A percentile compares a stretch with the other conserved stretches of the same genome.
Conservation (phyloP, 2,888 invertebrate genomes). For the Mimachlamys varia region DNA sequence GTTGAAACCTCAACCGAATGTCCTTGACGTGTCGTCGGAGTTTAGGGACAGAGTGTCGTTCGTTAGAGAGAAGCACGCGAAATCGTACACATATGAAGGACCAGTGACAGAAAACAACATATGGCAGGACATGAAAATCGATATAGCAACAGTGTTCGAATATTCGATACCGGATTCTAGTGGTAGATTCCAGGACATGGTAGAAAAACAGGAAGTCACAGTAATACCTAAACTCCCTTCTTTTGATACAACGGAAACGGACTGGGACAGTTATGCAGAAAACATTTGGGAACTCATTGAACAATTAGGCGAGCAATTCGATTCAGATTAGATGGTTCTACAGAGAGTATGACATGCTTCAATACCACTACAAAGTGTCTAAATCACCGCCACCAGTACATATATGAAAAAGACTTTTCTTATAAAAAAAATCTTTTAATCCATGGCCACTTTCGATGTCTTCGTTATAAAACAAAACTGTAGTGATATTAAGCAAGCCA, state of each 20-base stretch:
- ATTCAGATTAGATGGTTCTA: background rate
- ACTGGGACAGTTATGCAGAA: constrained; percentile 23
- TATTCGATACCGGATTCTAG: constrained; percentile 29
- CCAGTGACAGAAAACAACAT: background rate
- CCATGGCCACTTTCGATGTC: too few relatives aligned
- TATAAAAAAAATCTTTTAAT: too few relatives aligned
- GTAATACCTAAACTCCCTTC: constrained; percentile 38
- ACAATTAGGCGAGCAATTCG: constrained; percentile 23
- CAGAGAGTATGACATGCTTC: too few relatives aligned
- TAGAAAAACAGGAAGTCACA: constrained; percentile 28
- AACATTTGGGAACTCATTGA: constrained; percentile 36
- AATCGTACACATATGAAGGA: constrained; percentile 8
- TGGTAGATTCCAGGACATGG: constrained; percentile 36
- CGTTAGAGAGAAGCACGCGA: constrained; percentile 39
- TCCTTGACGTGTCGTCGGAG: background rate
- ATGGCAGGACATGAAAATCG: constrained; percentile 5
- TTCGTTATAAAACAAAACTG: too few relatives aligned
- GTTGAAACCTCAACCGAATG: background rate
- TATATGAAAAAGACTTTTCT: too few relatives aligned
- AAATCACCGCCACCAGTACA: too few relatives aligned
- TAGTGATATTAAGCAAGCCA: too few relatives aligned
- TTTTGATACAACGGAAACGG: background rate
- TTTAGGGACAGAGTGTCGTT: constrained; percentile 41
- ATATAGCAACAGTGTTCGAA: constrained; percentile 37
- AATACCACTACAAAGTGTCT: too few relatives aligned